Base-by-base conservation (phyloP, 2,113 vertebrate genomes). In the Saccopteryx leptura region DNA sequence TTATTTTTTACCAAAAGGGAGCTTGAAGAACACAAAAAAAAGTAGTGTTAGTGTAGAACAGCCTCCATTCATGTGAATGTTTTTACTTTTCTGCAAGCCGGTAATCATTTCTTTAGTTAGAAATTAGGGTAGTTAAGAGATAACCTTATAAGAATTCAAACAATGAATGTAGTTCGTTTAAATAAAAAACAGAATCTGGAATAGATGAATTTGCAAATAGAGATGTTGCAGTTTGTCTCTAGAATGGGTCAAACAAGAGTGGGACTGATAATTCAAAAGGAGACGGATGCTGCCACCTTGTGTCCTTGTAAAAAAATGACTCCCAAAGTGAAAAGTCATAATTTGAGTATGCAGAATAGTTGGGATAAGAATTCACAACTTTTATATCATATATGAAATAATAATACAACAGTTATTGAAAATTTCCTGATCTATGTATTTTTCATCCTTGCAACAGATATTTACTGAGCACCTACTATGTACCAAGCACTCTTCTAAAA, bases 271-370 rank as follows among this genome's bases (percentile, higher is more conserved):
- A 39, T 14, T 81, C 74, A 97, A 97, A 98, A 95, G 83, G 96
- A 81, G 95, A 46, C 78, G 2, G 26, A 86, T 97, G 86, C 97
- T 97, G 96, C 97, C 97, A 96, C 82, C 97, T 97, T 72, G 95
- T 90, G 97, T 84, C 23, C 7, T 3, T 50, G 0, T 9, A 21
- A 60, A 24, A 96, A 94, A 13, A 1, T 19, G 10, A 23, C 33
- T 76, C 60, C 50, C 12, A 2, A 18, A 52, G 56, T 7, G 54
- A 81, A 79, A 48, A 13, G 14, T 33, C 54, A 1, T 39, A 7
- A n/a, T 0, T 21, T 46, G 9, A 11, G 61, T 46, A 3, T 54
- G 10, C 68, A 23, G 12, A 84, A 4, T 54, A 28, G 33, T 21
- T 74, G 13, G 15, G 68, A 88, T 6, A 7, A 50, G 39, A 83